phyloP scores from a whole-genome alignment of 2,797 vertebrate species.

The Enteromius anoplus region DNA sequence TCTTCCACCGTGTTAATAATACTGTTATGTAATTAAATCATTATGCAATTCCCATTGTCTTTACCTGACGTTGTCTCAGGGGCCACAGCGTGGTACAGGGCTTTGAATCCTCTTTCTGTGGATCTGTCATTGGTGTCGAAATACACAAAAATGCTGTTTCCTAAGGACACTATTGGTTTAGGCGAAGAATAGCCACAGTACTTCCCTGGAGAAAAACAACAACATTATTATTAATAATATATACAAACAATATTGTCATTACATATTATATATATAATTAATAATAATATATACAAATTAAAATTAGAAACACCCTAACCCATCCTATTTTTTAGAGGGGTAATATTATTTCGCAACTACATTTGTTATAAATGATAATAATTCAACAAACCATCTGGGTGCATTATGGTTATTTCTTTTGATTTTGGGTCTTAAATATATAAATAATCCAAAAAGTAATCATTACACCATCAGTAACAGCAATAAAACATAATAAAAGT shows the following conservation, averaged over 20 bases:
- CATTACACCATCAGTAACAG: neutral
- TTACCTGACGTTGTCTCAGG: slow-evolving; percentile 70
- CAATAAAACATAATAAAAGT: neutral
- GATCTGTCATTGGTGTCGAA: slow-evolving; percentile 75
- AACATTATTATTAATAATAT: neutral
- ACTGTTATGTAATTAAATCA: slow-evolving; percentile 1
- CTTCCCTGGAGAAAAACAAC: slow-evolving; percentile 66
- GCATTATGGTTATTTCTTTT: neutral
- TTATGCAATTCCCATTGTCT: neutral
- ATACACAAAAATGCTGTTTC: slow-evolving; percentile 73
- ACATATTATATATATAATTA: no score
- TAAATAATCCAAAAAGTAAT: neutral
- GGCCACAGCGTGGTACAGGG: slow-evolving; percentile 72
- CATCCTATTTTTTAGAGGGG: neutral
- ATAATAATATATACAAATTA: no score
- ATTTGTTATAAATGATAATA: neutral
- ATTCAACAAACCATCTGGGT: neutral
- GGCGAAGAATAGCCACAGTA: slow-evolving; percentile 75
- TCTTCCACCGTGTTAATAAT: neutral
- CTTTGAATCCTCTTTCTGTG: slow-evolving; percentile 78
- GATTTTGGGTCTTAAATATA: neutral
- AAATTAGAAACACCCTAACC: no score
- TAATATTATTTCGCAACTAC: neutral
- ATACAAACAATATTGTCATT: no score
- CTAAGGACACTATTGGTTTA: slow-evolving; percentile 71